Evolutionary conservation across 2,888 invertebrate species (phyloP).

Genomic region (Zele albiditarsus): DNA sequence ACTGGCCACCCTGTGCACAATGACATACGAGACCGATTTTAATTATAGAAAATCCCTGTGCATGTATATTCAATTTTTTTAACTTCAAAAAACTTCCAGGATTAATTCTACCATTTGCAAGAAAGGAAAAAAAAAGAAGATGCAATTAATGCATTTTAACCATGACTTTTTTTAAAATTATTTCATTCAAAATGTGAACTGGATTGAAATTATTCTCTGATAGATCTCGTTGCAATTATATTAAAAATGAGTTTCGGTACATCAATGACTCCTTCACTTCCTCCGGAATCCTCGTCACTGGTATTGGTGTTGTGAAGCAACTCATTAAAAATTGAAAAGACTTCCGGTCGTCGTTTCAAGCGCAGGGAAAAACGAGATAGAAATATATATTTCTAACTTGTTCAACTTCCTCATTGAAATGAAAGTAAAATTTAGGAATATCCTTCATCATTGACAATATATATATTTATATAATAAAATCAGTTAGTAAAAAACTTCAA

Average conservation of each 20-base stretch:
- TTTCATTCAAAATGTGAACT: background rate
- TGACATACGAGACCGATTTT: slow-evolving; percentile 14
- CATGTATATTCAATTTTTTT: background rate
- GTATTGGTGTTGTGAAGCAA: slow-evolving; percentile 2
- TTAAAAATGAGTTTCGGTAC: background rate
- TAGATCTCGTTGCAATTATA: background rate
- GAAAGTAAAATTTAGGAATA: slow-evolving; percentile 2
- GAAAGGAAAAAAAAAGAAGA: too few relatives aligned
- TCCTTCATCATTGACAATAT: background rate
- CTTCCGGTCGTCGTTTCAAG: background rate
- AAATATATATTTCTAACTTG: background rate
- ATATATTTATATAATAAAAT: background rate
- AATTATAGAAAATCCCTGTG: slow-evolving; percentile 32
- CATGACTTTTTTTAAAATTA: too few relatives aligned
- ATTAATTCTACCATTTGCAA: too few relatives aligned
- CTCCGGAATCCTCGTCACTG: background rate
- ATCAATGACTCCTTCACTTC: background rate
- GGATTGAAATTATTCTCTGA: background rate
- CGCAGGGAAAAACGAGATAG: background rate
- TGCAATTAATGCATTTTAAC: too few relatives aligned
- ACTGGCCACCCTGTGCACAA: background rate
- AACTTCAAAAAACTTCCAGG: background rate
- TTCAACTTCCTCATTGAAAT: slow-evolving; percentile 3
- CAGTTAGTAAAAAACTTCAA: background rate
- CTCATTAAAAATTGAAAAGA: slow-evolving; percentile 37